Evolutionary conservation across 2,888 invertebrate species (phyloP), one percentile per base, ranked within the genome.

Genomic region (Polymixis flavicincta): DNA sequence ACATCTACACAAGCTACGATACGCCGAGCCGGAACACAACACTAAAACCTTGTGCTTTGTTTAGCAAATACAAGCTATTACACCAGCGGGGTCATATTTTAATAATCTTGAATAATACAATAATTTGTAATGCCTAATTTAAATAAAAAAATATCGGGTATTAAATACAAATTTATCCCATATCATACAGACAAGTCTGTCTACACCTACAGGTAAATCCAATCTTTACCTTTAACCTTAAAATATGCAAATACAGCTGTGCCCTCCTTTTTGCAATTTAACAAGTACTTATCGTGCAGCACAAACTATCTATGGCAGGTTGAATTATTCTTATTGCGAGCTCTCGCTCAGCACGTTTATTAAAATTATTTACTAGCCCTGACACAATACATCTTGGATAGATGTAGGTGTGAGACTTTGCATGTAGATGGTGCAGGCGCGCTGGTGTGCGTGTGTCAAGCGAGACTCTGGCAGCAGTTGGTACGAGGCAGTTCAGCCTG

Each of bases 291-390:
- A 77, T 71, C 86, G 71, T 70, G 64, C 74, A 74, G 69, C 75
- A 74, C 72, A 78, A 82, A 74, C 75, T 82, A 85, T 85, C 81
- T 73, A 80, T 81, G 74, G 75, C 76, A 77, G 72, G 74, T 76
- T 75, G 71, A 79, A 63, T 76, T 83, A 84, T 84, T 85, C 74
- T 80, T 76, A 82, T 74, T 82, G 79, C 73, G 74, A 84, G 83
- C 74, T 83, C 78, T 81, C 67, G 72, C 77, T 78, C 74, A 74
- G 63, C 72, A 79, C 78, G 79, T 85, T 89, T 89, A 90, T 88
- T 90, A 88, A 91, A 90, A 92, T 89, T 89, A 90, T 91, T 90
- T 81, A 89, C 88, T 92, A 94, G 92, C 94, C 94, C 92, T 94
- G 94, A 94, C 93, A 92, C 89, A 88, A 89, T 90, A 89, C 88